Conservation (phyloP, 2,888 invertebrate genomes). For the Gymnosoma rotundatum region DNA sequence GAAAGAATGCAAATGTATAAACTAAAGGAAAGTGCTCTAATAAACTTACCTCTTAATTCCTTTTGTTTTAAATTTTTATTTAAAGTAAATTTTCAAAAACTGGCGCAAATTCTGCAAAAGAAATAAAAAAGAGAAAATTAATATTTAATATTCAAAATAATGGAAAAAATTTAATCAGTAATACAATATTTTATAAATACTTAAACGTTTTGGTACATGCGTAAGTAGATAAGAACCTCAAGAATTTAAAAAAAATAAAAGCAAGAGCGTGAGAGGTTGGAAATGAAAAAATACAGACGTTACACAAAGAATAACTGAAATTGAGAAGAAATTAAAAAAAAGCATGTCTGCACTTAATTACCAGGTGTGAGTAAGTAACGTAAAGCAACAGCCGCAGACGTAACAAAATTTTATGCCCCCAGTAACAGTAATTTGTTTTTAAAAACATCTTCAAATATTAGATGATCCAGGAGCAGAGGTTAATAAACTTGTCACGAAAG, state of each 20-base stretch:
- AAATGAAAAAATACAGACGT: not conserved
- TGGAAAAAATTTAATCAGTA: not conserved
- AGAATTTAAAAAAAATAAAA: not conserved
- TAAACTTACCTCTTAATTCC: slow-evolving; percentile 64
- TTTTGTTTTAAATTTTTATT: slow-evolving; percentile 47
- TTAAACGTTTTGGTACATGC: not conserved
- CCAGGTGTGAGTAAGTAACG: slow-evolving; percentile 26
- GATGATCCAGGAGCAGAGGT: slow-evolving; percentile 24
- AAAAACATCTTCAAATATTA: not conserved
- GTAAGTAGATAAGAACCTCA: not conserved
- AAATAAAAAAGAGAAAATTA: not conserved
- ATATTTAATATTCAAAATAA: not conserved
- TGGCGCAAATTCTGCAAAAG: slow-evolving; percentile 62
- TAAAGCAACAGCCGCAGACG: not conserved
- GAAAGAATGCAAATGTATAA: not conserved
- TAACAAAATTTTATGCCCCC: not conserved
- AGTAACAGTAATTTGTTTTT: not conserved
- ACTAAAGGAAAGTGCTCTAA: not conserved
- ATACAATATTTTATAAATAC: slow-evolving; percentile 18
- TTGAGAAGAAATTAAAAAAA: not conserved
- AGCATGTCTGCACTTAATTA: slow-evolving; percentile 22
- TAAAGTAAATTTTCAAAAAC: slow-evolving; percentile 62
- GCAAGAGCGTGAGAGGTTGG: slow-evolving; percentile 32
- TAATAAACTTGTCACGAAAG: slow-evolving; percentile 50
- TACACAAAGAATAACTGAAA: not conserved